Evolutionary conservation across 30 jellyfish, hydroid and myxozoan genomes (phyloP).

Genomic region (Turritopsis rubra): DNA sequence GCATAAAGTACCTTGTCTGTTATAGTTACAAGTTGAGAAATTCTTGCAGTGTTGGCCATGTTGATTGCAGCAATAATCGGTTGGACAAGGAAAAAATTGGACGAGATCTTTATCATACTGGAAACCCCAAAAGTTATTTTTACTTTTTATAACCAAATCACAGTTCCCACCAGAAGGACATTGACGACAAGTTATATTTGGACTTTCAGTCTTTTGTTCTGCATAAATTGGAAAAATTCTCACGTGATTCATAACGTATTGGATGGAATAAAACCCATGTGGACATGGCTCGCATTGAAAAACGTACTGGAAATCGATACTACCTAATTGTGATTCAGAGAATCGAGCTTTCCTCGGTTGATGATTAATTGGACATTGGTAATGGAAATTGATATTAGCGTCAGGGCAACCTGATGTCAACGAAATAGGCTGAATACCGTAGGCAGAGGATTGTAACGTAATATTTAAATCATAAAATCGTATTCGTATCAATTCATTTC

Average conservation of each 20-base stretch:
- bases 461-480: neutral
- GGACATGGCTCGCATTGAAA: neutral
- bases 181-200: neutral
- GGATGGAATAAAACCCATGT: neutral
- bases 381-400: neutral
- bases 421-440: neutral
- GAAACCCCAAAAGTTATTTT: neutral
- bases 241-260: neutral
- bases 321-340: neutral
- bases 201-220: neutral
- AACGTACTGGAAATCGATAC: neutral
- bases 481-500: neutral
- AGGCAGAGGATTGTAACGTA: neutral
- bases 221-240: neutral
- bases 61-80: neutral
- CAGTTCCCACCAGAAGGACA: conserved; percentile 5
- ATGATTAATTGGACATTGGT: neutral
- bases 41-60: neutral
- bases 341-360: neutral
- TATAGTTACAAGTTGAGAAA: neutral
- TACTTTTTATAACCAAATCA: neutral
- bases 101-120: neutral
- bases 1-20: neutral
- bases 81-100: conserved; percentile 3
- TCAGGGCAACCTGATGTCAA: neutral